Evolutionary conservation across 1,140 invertebrate species (phyloP), one percentile per base, ranked within the genome.

Genomic region (Steinernema feltiae): DNA sequence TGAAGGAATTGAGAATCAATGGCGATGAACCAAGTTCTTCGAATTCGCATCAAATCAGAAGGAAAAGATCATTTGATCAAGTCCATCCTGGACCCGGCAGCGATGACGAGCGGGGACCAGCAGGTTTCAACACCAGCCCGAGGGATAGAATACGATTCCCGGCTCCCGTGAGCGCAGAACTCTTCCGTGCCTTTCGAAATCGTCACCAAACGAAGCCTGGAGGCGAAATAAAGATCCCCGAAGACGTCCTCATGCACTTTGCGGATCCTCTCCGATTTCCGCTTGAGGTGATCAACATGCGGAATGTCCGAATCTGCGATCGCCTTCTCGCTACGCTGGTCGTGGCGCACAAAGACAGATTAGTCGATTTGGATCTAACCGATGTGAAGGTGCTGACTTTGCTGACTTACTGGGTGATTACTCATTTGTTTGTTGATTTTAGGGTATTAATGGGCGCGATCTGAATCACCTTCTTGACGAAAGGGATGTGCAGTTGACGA

Each of bases 331-430:
- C 70, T 2, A 41, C 48, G 31, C 70, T 77, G 1, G 31, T 77
- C 3, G 69, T 41, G 29, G 76, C 76, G 1, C 73, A 77, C 29
- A 21, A 48, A 3, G 31, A 77, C 12, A 29, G 31, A 12, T 69
- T 77, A 1, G 70, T 32, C 1, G 74, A 77, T 27, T 35, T 77
- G 30, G 73, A 77, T 71, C 27, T 76, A 30, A 76, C 70, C 2
- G 73, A 74, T 72, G 73, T 74, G 1, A 74, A 74, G 73, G 73
- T 74, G 48, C 30, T n/a, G n/a, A n/a, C n/a, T n/a, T n/a, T n/a
- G n/a, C n/a, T n/a, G n/a, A n/a, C n/a, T n/a, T n/a, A n/a, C n/a
- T n/a, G n/a, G n/a, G n/a, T n/a, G n/a, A n/a, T n/a, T n/a, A 63
- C 53, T 63, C 35, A 41, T 7, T 41, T 18, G n/a, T n/a, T 41